These are phyloP conservation scores for Orchesella cincta DNA, from an alignment of 1,140 invertebrate species.

Conservation along the genomic window DNA sequence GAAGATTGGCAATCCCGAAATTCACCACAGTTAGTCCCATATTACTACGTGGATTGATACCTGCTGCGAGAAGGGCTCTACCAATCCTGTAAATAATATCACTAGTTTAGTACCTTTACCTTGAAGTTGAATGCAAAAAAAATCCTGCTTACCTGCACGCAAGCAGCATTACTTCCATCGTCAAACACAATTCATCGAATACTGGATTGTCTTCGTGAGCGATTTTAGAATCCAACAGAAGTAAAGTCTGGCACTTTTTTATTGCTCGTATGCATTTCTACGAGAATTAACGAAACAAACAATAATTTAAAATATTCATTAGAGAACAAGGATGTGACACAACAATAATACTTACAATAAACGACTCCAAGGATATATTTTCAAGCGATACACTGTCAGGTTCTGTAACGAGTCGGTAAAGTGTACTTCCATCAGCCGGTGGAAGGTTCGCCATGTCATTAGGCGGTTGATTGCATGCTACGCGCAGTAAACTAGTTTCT, in stretches of 20 bases:
- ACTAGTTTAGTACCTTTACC: background rate
- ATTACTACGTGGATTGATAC: conserved; percentile 66
- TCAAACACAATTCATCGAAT: conserved; percentile 63
- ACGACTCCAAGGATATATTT: conserved; percentile 63
- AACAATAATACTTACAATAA: conserved; percentile 59
- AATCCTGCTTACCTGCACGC: conserved; percentile 59
- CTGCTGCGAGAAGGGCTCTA: conserved; percentile 62
- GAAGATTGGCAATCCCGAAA: conserved; percentile 65
- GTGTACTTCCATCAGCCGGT: conserved; percentile 64
- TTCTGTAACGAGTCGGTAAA: conserved; percentile 65
- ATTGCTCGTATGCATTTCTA: conserved; percentile 66
- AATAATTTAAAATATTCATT: no score
- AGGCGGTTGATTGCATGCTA: conserved; percentile 58
- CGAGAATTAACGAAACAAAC: conserved; percentile 52
- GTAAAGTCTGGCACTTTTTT: conserved; percentile 60
- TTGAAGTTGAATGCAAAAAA: background rate
- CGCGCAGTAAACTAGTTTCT: conserved; percentile 64
- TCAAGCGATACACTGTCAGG: conserved; percentile 67
- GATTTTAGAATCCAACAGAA: conserved; percentile 58
- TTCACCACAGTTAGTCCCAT: conserved; percentile 67
- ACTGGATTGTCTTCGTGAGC: conserved; percentile 54
- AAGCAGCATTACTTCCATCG: conserved; percentile 66
- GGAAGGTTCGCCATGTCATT: conserved; percentile 63
- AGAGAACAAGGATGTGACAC: no score
- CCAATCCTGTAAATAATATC: conserved; percentile 59